Evolutionary conservation across 2,888 invertebrate species (phyloP), one percentile per base, ranked within the genome.

Genomic region (Chirona hameri): DNA sequence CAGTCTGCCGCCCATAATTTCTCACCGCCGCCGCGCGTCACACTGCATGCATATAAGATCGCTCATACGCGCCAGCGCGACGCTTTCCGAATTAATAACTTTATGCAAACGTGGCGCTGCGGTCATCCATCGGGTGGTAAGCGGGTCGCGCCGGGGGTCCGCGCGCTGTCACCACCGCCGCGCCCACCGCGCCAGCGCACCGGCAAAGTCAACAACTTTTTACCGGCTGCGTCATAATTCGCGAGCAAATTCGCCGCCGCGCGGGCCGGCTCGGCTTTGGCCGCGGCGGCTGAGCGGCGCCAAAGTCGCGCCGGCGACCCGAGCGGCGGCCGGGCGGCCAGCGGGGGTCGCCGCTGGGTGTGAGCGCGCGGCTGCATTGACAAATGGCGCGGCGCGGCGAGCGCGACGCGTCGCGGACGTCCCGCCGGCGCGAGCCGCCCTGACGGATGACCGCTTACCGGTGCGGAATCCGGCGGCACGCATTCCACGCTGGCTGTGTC

Each of bases 71-170:
- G 76, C 14, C 76, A 9, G 10, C 39, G 46, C 76, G 76, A 39
- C 76, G 76, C 76, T 46, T 76, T 76, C 76, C 76, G 76, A 76
- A 76, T 76, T 76, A 76, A 76, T 76, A 76, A 76, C 76, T 76
- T 39, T 76, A 76, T 76, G 76, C 76, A 76, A 46, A 46, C 76
- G 76, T 21, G 21, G 76, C 27, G 39, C 39, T 10, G 24, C 21
- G 10, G 21, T 9, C 76, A 76, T 76, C 76, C 27, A 27, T 46
- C 46, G 39, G 76, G 39, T 24, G 7, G 76, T 46, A 12, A n/a
- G 76, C 46, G 76, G 12, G 21, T 10, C 76, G 27, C 76, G 24
- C 39, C 76, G 46, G 76, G 76, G 46, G 76, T 21, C 76, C 9
- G 39, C 14, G 21, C 46, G 39, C 76, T 76, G 76, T 76, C 76